Evolutionary conservation across 1,140 invertebrate species (phyloP).

Genomic region (Drosophila ercepeae): DNA sequence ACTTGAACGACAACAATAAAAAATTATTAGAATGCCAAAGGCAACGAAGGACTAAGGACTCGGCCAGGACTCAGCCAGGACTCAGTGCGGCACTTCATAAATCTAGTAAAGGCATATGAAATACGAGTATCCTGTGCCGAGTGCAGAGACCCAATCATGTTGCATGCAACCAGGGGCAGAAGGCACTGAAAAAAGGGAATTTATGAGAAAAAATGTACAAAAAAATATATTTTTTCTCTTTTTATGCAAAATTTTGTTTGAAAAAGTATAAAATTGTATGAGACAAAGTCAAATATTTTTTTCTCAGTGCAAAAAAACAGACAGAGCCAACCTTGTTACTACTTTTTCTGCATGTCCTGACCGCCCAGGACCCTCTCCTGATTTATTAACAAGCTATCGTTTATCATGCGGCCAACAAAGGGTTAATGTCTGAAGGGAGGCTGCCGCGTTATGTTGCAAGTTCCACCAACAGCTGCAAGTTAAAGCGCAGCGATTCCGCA

Average conservation of each 20-base stretch:
- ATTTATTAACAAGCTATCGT: slow-evolving; percentile 79
- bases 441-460: slow-evolving; percentile 37
- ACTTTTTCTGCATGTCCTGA: slow-evolving; percentile 32
- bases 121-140: slow-evolving; percentile 75
- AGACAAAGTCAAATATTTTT: not conserved
- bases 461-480: slow-evolving; percentile 32
- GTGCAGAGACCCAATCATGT: slow-evolving; percentile 70
- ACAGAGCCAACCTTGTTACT: slow-evolving; percentile 26
- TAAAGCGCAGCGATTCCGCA: slow-evolving; percentile 23
- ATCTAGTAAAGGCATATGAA: slow-evolving; percentile 75
- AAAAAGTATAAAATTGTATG: not conserved
- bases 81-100: slow-evolving; percentile 64
- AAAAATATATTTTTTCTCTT: no score
- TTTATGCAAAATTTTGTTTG: no score
- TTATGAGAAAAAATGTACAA: not conserved
- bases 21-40: slow-evolving; percentile 78
- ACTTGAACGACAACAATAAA: slow-evolving; percentile 79
- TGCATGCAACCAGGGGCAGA: slow-evolving; percentile 45
- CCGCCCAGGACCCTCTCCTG: slow-evolving; percentile 49
- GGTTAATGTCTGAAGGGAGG: slow-evolving; percentile 52
- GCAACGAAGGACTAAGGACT: slow-evolving; percentile 34
- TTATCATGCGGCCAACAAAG: slow-evolving; percentile 75
- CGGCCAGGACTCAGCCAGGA: slow-evolving; percentile 35
- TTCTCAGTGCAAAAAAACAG: not conserved
- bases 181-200: slow-evolving; percentile 22